Base-by-base conservation (phyloP, 2,888 invertebrate genomes). In the Halocaridina rubra region DNA sequence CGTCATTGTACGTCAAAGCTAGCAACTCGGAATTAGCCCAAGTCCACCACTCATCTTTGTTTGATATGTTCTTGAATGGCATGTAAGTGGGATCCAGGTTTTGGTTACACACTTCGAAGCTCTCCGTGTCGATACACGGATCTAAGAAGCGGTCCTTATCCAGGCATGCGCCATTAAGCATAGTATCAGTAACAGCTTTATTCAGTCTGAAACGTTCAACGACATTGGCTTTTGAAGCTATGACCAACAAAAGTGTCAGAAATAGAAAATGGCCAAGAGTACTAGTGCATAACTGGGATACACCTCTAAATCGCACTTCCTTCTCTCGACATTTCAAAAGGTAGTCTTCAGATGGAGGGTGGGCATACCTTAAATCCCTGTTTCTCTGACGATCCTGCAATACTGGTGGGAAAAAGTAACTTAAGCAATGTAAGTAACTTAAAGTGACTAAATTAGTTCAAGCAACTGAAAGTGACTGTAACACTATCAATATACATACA, bases 41-140 rank as follows among this genome's bases (percentile, higher is more conserved):
- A 1, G 75, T 69, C 82, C 82, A 86, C 86, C 86, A 86, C n/a
- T 82, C 82, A 24, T 82, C 80, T 29, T 84, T 86, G 16, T 39
- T 76, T 19, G 75, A 19, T 29, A 86, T 80, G 16, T 82, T 71
- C 1, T 53, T 33, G 53, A 86, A 86, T 24, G 27, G 46, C 61
- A 80, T 59, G 46, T 84, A 86, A 19, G 69, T 30, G 46, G 79
- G 72, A 27, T 80, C 61, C 46, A 22, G 8, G 13, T 16, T 19
- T 13, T 46, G 61, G n/a, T 61, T 78, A 46, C 78, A 78, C 13
- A 30, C 57, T 4, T 30, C n/a, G 8, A 10, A 16, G 24, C 59
- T 39, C 10, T 74, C 39, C 3, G 46, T n/a, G n/a, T 3, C 32
- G 2, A 19, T 64, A 39, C 82, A 82, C 16, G 69, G 5, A 16